Percentiles rank a stretch among this genome's conserved stretches.
phyloP scores from a whole-genome alignment of 2,113 vertebrate genomes.

The Montifringilla adamsi region DNA sequence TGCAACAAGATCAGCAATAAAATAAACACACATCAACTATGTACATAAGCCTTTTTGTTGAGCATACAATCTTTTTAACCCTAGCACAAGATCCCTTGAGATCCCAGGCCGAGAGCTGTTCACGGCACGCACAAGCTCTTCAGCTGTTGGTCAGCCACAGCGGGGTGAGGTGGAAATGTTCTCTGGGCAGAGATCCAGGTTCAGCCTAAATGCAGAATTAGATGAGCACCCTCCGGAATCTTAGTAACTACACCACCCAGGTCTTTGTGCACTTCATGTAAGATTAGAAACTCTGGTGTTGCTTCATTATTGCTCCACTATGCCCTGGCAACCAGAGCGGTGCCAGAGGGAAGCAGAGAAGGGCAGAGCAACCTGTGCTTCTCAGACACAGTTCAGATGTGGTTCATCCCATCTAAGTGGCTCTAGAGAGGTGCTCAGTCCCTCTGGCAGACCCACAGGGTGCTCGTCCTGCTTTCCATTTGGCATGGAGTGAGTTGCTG shows the following conservation, averaged over 20 bases:
- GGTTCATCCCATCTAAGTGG: not conserved
- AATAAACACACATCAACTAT: constrained; percentile 33
- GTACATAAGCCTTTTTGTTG: constrained; percentile 27
- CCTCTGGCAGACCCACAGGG: not conserved
- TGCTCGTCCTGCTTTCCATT: not conserved
- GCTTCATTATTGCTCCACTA: not conserved
- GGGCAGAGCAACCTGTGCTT: not conserved
- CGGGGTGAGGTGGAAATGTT: not conserved
- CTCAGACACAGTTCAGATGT: not conserved
- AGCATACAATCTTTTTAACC: constrained; percentile 10
- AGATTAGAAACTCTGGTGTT: not conserved
- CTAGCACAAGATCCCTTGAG: not conserved
- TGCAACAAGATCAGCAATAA: constrained; percentile 38
- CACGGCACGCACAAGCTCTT: accelerated
- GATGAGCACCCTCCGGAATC: not conserved
- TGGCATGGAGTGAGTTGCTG: not conserved
- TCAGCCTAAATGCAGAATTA: not conserved
- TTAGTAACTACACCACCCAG: not conserved
- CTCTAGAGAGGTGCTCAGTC: not conserved
- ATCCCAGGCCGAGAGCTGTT: not conserved
- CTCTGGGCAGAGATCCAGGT: not conserved
- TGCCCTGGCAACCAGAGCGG: not conserved
- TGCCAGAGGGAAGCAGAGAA: not conserved
- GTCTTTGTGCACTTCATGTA: not conserved
- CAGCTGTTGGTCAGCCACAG: not conserved